Conservation (phyloP, 2,797 vertebrate species). For the Lagorchestes hirsutus region DNA sequence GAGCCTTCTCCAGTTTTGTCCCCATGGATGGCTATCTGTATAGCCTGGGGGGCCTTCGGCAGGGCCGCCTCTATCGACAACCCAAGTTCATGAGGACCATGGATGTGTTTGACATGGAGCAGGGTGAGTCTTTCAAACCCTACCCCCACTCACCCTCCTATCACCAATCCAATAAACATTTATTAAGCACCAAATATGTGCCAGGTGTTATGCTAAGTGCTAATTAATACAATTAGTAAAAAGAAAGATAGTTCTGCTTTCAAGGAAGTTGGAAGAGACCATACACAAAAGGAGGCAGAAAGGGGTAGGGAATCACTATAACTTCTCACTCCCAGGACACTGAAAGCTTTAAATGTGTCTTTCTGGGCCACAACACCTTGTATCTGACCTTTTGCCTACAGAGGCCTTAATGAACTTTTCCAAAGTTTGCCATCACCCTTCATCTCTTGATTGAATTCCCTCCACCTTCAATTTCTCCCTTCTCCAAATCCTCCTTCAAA, state of each 20-base stretch:
- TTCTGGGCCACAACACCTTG: neutral
- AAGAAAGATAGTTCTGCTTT: neutral
- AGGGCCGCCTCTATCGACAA: conserved; percentile 94
- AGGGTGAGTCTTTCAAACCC: conserved; percentile 86
- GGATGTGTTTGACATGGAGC: conserved; percentile 94
- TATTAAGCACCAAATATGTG: neutral
- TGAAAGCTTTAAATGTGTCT: neutral
- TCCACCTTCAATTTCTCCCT: neutral
- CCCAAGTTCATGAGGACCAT: conserved; percentile 98
- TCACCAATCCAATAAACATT: neutral
- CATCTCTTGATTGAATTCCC: neutral
- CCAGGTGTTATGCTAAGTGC: neutral
- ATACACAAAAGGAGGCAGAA: neutral
- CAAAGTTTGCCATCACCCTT: neutral
- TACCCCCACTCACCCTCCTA: neutral
- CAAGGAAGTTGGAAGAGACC: neutral
- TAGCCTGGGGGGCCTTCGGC: conserved; percentile 94
- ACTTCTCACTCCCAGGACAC: neutral
- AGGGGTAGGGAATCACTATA: neutral
- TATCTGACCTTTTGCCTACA: neutral
- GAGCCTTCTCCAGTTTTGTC: conserved; percentile 94
- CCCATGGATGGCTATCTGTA: conserved; percentile 91
- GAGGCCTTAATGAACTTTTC: neutral
- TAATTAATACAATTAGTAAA: neutral
- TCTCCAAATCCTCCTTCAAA: neutral